phyloP scores from a whole-genome alignment of 2,113 vertebrate species.

The Atractosteus spatula region DNA sequence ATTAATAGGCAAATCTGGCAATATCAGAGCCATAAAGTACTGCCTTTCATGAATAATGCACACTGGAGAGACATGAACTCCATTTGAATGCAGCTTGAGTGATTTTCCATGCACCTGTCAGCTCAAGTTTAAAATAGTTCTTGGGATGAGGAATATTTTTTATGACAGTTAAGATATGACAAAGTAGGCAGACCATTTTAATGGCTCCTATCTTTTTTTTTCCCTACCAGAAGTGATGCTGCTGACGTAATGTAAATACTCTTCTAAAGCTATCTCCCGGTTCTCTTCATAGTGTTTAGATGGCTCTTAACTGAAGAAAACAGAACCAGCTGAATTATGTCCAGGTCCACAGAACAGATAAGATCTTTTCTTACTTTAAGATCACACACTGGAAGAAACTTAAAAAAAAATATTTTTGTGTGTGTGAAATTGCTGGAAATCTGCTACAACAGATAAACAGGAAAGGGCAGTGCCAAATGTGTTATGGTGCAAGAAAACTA shows the following conservation, averaged over 20 bases:
- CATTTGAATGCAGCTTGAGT: constrained; percentile 39
- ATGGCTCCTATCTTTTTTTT: constrained; percentile 1
- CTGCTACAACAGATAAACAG: too few species aligned
- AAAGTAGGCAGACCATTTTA: constrained; percentile 38
- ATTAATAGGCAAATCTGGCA: constrained; percentile 52
- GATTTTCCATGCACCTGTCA: constrained; percentile 52
- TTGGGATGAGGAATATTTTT: constrained; percentile 29
- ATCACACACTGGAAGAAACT: too few species aligned
- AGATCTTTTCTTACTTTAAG: too few species aligned
- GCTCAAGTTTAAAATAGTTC: constrained; percentile 41
- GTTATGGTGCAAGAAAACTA: too few species aligned
- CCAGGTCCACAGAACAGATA: too few species aligned
- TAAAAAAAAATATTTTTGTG: too few species aligned
- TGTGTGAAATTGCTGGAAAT: too few species aligned
- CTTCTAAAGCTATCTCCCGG: not conserved
- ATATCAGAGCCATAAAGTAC: constrained; percentile 37
- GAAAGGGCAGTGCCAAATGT: too few species aligned
- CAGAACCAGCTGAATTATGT: not conserved
- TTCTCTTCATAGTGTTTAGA: not conserved
- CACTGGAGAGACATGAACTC: constrained; percentile 25
- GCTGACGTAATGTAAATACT: not conserved
- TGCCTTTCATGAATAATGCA: constrained; percentile 38
- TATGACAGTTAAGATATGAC: constrained; percentile 32
- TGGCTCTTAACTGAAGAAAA: not conserved
- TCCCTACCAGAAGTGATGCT: not conserved